Percentiles rank a stretch among this genome's conserved stretches.
These are phyloP conservation scores for Linyphia triangularis DNA, from an alignment of 2,888 invertebrate genomes.

Conservation along the genomic window DNA sequence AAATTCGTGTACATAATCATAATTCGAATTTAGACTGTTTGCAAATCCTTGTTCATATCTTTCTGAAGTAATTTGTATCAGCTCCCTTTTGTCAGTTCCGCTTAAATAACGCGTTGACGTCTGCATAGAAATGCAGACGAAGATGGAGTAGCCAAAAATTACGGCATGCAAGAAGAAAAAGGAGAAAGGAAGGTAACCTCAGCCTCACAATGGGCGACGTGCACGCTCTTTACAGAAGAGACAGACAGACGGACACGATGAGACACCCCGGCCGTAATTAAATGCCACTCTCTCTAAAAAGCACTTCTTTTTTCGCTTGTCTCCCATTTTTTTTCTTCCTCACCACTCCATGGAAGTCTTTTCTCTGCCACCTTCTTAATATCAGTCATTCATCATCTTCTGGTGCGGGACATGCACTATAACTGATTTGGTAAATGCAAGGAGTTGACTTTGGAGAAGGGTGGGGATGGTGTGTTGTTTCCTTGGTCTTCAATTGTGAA, in stretches of 20 bases:
- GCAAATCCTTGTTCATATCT: neutral
- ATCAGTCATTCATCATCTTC: slow-evolving; percentile 61
- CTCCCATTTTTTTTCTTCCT: slow-evolving; percentile 39
- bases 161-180: slow-evolving; percentile 33
- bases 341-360: slow-evolving; percentile 40
- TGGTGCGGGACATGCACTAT: neutral
- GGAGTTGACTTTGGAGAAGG: neutral
- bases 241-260: slow-evolving; percentile 72
- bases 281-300: slow-evolving; percentile 69
- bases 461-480: neutral
- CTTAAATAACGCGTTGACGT: slow-evolving; percentile 72
- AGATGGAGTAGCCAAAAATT: slow-evolving; percentile 70
- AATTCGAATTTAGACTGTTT: too few relatives aligned
- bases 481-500: neutral
- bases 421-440: too few relatives aligned
- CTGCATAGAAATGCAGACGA: slow-evolving; percentile 71
- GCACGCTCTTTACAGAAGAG: slow-evolving; percentile 50
- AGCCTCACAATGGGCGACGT: slow-evolving; percentile 49
- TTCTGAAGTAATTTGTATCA: slow-evolving; percentile 27
- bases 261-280: slow-evolving; percentile 73
- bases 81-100: slow-evolving; percentile 31
- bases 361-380: slow-evolving; percentile 36
- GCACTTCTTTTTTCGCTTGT: slow-evolving; percentile 23
- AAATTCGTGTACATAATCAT: too few relatives aligned
- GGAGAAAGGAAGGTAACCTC: slow-evolving; percentile 11